These are phyloP conservation scores for Drosophila nikananu DNA, from an alignment of 1,140 invertebrate genomes.

Conservation along the genomic window DNA sequence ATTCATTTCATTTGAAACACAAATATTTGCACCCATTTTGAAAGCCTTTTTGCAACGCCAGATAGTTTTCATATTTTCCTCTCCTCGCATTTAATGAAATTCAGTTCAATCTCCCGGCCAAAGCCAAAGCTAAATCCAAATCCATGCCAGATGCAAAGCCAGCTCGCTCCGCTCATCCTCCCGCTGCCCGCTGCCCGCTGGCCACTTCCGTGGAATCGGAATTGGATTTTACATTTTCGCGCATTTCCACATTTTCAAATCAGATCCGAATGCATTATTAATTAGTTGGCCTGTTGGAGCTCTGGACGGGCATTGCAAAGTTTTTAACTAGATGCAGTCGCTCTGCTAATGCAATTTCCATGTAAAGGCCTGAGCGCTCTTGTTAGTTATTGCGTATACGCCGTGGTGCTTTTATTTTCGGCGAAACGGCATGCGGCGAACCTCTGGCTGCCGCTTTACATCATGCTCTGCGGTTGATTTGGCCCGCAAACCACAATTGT, in stretches of 20 bases:
- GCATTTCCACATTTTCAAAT: constrained; percentile 57
- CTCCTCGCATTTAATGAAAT: constrained; percentile 58
- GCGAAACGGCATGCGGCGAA: constrained; percentile 34
- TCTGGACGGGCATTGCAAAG: constrained; percentile 18
- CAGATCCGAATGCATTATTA: constrained; percentile 73
- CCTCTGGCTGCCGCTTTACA: constrained; percentile 38
- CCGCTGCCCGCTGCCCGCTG: background rate
- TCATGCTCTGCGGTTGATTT: constrained; percentile 41
- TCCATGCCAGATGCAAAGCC: constrained; percentile 48
- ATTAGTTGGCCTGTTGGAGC: constrained; percentile 45
- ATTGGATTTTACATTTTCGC: constrained; percentile 47
- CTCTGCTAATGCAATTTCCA: constrained; percentile 64
- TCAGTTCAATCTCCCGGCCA: constrained; percentile 29
- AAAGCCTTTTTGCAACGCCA: constrained; percentile 26
- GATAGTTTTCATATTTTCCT: constrained; percentile 60
- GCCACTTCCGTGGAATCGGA: constrained; percentile 24
- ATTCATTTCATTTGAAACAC: constrained; percentile 77
- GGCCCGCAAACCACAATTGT: constrained; percentile 34
- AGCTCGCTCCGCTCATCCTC: background rate
- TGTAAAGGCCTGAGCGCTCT: constrained; percentile 34
- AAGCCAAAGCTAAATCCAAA: constrained; percentile 16
- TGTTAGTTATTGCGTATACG: constrained; percentile 61
- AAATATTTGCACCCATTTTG: constrained; percentile 69
- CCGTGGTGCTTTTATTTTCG: constrained; percentile 31
- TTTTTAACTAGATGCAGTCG: constrained; percentile 45